Conservation (phyloP, 2,797 vertebrate genomes). For the Cuculus canorus region DNA sequence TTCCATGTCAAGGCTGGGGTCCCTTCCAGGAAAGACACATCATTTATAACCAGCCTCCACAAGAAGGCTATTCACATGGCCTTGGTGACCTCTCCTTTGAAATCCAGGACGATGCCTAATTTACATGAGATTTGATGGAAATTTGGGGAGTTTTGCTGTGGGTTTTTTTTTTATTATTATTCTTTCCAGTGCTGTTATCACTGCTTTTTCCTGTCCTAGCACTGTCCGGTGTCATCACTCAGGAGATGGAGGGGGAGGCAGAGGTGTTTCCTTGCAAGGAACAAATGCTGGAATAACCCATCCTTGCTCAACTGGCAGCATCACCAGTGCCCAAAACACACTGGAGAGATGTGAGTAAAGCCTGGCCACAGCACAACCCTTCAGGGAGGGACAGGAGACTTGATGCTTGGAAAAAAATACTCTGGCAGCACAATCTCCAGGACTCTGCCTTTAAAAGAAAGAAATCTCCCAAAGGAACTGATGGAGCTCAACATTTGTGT, state of each 20-base stretch:
- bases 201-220: not conserved
- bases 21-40: not conserved
- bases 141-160: fast-evolving
- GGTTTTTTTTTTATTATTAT: not conserved
- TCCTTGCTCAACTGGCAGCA: not conserved
- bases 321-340: not conserved
- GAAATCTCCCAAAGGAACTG: not conserved
- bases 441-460: not conserved
- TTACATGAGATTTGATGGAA: not conserved
- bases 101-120: not conserved
- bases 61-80: not conserved
- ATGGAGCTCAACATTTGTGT: not conserved
- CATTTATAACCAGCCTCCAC: not conserved
- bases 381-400: not conserved
- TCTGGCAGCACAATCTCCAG: not conserved
- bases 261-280: not conserved
- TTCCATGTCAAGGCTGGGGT: not conserved
- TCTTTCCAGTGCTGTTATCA: not conserved
- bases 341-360: not conserved
- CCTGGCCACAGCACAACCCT: not conserved
- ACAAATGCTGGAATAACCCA: not conserved
- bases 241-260: not conserved
- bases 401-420: not conserved
- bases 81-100: not conserved
- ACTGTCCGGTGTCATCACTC: fast-evolving